Conservation (phyloP, 2,797 vertebrate genomes). For the Sebastes wilsoni region DNA sequence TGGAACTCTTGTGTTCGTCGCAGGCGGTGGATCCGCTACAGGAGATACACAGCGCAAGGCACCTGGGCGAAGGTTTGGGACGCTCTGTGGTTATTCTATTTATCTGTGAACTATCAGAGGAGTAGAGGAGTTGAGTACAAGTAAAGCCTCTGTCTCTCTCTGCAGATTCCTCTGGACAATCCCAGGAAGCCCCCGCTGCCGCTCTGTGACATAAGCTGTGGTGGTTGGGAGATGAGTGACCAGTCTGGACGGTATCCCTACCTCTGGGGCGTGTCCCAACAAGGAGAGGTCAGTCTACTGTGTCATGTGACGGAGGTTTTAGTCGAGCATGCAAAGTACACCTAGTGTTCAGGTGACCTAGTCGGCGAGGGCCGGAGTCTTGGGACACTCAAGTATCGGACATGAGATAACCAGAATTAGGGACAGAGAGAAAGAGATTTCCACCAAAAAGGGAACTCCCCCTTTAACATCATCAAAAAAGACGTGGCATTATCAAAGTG, state of each 20-base stretch:
- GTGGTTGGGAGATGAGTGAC: constrained; percentile 94
- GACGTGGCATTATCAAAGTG: too few relatives aligned
- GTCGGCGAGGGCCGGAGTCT: too few relatives aligned
- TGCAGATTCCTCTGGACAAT: constrained; percentile 85
- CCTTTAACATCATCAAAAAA: too few relatives aligned
- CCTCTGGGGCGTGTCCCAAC: constrained; percentile 94
- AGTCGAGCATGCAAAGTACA: neutral
- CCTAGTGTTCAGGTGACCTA: too few relatives aligned
- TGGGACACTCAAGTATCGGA: too few relatives aligned
- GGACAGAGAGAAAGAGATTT: too few relatives aligned
- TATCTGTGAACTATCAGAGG: neutral
- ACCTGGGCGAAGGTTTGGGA: constrained; percentile 89
- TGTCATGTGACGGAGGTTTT: neutral
- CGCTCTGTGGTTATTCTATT: neutral
- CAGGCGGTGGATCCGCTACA: constrained; percentile 95
- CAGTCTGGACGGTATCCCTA: constrained; percentile 89
- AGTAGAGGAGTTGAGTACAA: neutral
- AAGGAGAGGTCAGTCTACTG: constrained; percentile 88
- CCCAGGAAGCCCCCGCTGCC: constrained; percentile 86
- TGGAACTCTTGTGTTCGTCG: constrained; percentile 99
- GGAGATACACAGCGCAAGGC: constrained; percentile 92
- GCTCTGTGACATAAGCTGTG: constrained; percentile 93
- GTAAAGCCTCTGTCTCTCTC: neutral
- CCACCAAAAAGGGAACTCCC: too few relatives aligned
- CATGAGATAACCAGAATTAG: too few relatives aligned